These are phyloP conservation scores for Hippopotamus amphibius DNA, from an alignment of 2,113 vertebrate genomes.

Conservation along the genomic window DNA sequence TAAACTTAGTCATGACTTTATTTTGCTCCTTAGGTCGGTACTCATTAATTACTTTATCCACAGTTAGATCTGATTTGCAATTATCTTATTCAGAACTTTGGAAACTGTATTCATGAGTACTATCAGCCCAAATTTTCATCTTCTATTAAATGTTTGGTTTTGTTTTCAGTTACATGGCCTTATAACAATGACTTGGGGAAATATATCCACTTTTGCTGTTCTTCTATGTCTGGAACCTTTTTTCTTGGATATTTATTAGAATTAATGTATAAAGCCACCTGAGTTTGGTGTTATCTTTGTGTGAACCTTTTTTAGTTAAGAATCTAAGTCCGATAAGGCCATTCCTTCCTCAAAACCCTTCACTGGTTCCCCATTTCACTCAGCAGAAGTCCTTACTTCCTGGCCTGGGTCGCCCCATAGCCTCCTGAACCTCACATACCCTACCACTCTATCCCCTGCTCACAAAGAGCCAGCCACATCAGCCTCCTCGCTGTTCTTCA, in stretches of 20 bases:
- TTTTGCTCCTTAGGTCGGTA: neutral
- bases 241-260: neutral
- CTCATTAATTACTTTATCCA: too few relatives aligned
- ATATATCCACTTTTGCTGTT: neutral
- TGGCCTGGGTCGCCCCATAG: accelerated
- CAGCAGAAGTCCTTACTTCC: neutral
- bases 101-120: neutral
- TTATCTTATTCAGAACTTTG: neutral
- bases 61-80: neutral
- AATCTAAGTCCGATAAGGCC: neutral
- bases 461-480: too few relatives aligned
- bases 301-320: neutral
- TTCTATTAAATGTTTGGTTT: slow-evolving; percentile 13
- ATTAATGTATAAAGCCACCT: neutral
- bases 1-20: neutral
- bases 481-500: neutral
- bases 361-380: neutral
- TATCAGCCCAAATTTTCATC: neutral
- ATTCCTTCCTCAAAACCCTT: neutral
- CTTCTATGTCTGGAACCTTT: neutral
- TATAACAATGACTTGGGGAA: neutral
- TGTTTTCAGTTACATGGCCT: neutral
- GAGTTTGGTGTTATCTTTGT: neutral
- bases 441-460: neutral
- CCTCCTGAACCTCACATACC: neutral